Evolutionary conservation across 1,140 invertebrate species (phyloP), one percentile per base, ranked within the genome.

Genomic region (Penaeus chinensis): DNA sequence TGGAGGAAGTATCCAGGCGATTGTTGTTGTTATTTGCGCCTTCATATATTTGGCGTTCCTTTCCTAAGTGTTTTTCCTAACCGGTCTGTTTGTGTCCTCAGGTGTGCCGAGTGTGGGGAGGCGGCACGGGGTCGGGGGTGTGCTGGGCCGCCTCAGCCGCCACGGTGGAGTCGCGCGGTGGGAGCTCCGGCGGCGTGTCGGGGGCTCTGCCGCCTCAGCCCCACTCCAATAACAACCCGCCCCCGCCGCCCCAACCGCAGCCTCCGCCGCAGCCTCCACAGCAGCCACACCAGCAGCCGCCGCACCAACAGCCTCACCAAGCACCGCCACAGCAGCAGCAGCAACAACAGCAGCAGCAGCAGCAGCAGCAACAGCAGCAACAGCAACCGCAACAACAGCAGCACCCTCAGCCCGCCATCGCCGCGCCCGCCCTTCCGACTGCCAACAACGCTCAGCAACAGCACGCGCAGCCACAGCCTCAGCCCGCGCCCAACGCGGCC

Each of bases 111-210:
- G 80, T 83, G 69, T 78, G 71, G 76, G 86, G 69, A 60, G 80
- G 62, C 60, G 69, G 82, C 71, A 61, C 82, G 74, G 86, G 80
- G 74, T 66, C 69, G 69, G 80, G 74, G 69, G 42, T 79, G 86
- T 82, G 80, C 71, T 87, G 86, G 86, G 80, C 61, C 20, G 76
- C 62, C 24, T 83, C 87, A 83, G 87, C 87, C 87, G 87, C 81
- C 87, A 88, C 82, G 20, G 87, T 88, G 87, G 87, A 88, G 82
- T 83, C 87, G 37, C 71, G 87, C 13, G 84, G 84, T 54, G 84
- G 77, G 77, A 86, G 65, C 78, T 86, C 84, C 81, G 82, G 81
- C 82, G 76, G 71, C 74, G 82, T 54, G 76, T 84, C 87, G 27
- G 82, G 82, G 82, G 87, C 87, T 65, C 82, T 84, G 81, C 82